A percentile compares a stretch with the other conserved stretches of the same genome.
Conservation (phyloP, 2,113 vertebrate species). For the Periophthalmus modestus region DNA sequence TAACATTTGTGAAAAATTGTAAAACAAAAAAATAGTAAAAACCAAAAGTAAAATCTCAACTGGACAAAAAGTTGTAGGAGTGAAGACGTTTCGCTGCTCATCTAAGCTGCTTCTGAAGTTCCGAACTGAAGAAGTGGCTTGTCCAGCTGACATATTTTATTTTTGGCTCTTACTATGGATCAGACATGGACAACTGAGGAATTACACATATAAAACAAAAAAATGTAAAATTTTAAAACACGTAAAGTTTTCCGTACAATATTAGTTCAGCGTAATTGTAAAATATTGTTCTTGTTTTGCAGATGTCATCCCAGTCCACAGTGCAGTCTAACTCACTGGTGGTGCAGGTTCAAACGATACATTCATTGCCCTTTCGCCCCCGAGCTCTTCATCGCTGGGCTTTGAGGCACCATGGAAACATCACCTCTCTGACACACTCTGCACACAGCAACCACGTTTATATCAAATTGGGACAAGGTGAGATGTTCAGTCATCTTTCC, state of each 20-base stretch:
- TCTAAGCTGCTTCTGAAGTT: too few species aligned
- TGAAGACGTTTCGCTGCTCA: too few species aligned
- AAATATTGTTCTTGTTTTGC: neutral
- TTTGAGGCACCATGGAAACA: conserved; percentile 59
- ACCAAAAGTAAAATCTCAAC: too few species aligned
- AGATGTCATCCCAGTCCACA: conserved; percentile 70
- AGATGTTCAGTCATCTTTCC: conserved; percentile 18
- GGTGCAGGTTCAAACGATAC: conserved; percentile 40
- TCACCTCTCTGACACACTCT: conserved; percentile 76
- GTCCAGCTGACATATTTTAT: too few species aligned
- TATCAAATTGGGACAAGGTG: conserved; percentile 75
- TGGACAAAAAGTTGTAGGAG: too few species aligned
- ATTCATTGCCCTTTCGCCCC: conserved; percentile 60
- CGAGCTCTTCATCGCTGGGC: conserved; percentile 72
- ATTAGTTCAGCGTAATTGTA: too few species aligned
- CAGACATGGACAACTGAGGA: too few species aligned
- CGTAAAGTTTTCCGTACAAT: too few species aligned
- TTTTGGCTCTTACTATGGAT: too few species aligned
- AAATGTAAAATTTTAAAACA: neutral
- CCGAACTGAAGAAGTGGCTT: too few species aligned
- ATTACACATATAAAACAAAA: too few species aligned
- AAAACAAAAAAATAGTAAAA: neutral
- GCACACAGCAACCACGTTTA: conserved; percentile 66
- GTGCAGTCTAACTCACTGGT: conserved; percentile 47
- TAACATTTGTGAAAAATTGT: neutral